Percentiles rank a stretch among this genome's conserved stretches.
These are phyloP conservation scores for Oxyruncus cristatus DNA, from an alignment of 2,113 vertebrate species.

Conservation along the genomic window DNA sequence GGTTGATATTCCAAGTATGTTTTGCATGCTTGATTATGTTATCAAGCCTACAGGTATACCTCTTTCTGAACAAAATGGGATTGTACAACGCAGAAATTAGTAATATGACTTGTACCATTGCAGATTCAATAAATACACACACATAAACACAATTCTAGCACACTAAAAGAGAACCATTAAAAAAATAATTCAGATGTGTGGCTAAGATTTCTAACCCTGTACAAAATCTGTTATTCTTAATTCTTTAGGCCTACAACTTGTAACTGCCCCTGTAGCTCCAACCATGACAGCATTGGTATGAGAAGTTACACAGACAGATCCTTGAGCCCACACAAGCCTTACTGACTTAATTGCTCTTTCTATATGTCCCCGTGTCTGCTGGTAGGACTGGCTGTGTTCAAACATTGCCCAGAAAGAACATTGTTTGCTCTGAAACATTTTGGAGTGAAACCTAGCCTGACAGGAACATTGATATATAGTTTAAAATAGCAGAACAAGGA, in stretches of 20 bases:
- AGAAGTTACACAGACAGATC: background rate
- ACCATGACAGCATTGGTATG: fast-evolving
- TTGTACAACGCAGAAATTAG: background rate
- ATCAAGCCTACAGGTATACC: background rate
- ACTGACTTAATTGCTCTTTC: background rate
- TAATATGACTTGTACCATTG: background rate
- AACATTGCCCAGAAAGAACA: background rate
- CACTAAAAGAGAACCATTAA: background rate
- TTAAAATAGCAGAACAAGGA: background rate
- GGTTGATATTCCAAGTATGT: background rate
- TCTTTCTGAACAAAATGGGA: background rate
- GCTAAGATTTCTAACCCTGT: background rate
- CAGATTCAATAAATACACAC: background rate
- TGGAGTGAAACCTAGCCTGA: background rate
- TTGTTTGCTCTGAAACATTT: background rate
- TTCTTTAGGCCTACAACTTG: background rate
- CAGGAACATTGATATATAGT: background rate
- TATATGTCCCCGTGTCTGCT: fast-evolving
- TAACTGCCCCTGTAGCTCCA: background rate
- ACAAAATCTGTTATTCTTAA: background rate
- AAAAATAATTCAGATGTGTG: background rate
- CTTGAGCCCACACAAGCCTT: background rate
- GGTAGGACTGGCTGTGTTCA: background rate
- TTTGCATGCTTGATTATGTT: background rate
- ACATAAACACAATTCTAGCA: background rate